A percentile compares a stretch with the other conserved stretches of the same genome.
Conservation (phyloP, 2,888 invertebrate genomes). For the Idaea straminata region DNA sequence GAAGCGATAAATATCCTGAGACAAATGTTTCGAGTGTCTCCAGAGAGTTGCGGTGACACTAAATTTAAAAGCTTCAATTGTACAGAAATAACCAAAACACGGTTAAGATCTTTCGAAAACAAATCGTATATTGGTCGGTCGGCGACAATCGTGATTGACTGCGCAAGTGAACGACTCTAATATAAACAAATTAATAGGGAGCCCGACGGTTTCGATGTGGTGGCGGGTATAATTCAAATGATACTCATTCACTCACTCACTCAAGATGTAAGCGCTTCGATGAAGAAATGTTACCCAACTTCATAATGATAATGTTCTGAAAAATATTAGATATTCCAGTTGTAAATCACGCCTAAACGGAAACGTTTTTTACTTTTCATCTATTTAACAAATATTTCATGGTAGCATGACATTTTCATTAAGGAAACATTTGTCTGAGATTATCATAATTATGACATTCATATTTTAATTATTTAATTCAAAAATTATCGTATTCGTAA, state of each 20-base stretch:
- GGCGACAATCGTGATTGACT: conserved; percentile 79
- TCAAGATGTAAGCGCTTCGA: conserved; percentile 37
- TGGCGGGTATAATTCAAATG: conserved; percentile 47
- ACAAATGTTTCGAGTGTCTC: conserved; percentile 77
- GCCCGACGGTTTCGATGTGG: conserved; percentile 50
- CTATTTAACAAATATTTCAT: conserved; percentile 56
- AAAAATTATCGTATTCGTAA: too few relatives aligned
- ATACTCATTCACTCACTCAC: conserved; percentile 29
- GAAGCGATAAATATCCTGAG: conserved; percentile 76
- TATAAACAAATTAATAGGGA: conserved; percentile 80
- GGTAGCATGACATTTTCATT: conserved; percentile 55
- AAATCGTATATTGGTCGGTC: conserved; percentile 77
- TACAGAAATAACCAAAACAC: conserved; percentile 79
- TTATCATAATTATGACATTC: conserved; percentile 49
- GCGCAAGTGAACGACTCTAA: conserved; percentile 78
- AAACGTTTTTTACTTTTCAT: conserved; percentile 42
- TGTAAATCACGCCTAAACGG: conserved; percentile 58
- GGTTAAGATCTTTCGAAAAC: conserved; percentile 79
- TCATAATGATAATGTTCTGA: conserved; percentile 58
- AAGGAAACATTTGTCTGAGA: conserved; percentile 45
- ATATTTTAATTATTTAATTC: conserved; percentile 39
- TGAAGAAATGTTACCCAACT: conserved; percentile 42
- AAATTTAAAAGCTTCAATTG: conserved; percentile 80
- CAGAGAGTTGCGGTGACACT: conserved; percentile 77
- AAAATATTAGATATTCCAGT: conserved; percentile 54